Conservation (phyloP, 2,888 invertebrate genomes). For the Lutraria lutraria region DNA sequence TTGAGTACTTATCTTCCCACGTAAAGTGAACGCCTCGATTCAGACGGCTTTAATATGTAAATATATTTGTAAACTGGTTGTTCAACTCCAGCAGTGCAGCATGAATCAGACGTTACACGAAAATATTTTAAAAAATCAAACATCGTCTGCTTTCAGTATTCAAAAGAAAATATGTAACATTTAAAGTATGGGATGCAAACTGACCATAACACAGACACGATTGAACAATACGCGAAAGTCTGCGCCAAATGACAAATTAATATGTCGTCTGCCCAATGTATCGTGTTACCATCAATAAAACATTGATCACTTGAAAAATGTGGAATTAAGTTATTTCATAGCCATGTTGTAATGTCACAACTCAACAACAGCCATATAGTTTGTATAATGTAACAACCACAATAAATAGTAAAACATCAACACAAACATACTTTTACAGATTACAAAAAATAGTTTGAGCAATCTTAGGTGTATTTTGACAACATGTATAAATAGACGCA, state of each 20-base stretch:
- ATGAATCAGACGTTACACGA: background rate
- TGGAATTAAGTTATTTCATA: too few relatives aligned
- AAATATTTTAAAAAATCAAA: background rate
- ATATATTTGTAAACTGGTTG: background rate
- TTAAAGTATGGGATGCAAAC: background rate
- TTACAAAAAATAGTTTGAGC: too few relatives aligned
- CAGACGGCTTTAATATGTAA: background rate
- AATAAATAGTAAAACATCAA: too few relatives aligned
- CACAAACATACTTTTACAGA: too few relatives aligned
- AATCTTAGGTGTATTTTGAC: too few relatives aligned
- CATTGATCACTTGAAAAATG: background rate
- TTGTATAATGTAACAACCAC: too few relatives aligned
- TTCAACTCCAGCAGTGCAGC: background rate
- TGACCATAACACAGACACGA: background rate
- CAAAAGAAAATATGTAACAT: background rate
- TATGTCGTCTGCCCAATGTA: background rate
- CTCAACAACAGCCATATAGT: too few relatives aligned
- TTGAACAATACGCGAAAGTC: background rate
- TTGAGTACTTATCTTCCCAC: background rate
- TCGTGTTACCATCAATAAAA: background rate
- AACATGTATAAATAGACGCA: too few relatives aligned
- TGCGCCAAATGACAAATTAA: background rate
- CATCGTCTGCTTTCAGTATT: background rate
- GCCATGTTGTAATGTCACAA: too few relatives aligned
- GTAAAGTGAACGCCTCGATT: slow-evolving; percentile 1